phyloP scores from a whole-genome alignment of 2,888 invertebrate genomes.

The Plutella xylostella region DNA sequence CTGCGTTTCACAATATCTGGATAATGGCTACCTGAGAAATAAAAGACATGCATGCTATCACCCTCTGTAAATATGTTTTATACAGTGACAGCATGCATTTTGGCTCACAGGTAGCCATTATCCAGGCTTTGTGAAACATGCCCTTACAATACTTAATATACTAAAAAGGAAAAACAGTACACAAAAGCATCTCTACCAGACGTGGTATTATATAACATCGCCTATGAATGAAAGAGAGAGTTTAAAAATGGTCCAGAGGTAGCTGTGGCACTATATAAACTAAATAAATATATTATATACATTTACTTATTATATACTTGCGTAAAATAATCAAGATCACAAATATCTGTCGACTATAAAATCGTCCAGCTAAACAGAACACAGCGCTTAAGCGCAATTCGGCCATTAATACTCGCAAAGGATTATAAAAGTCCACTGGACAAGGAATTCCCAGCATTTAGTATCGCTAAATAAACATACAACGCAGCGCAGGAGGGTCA shows the following conservation, averaged over 20 bases:
- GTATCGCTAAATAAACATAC: conserved; percentile 3
- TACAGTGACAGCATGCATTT: too few relatives aligned
- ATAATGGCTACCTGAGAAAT: too few relatives aligned
- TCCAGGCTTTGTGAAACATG: too few relatives aligned
- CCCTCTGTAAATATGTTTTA: too few relatives aligned
- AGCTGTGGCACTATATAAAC: neutral
- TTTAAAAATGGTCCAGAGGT: neutral
- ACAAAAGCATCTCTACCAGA: too few relatives aligned
- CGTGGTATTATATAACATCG: too few relatives aligned
- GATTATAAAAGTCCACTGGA: neutral
- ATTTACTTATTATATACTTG: neutral
- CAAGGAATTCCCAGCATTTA: neutral
- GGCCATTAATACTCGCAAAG: neutral
- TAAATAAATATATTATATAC: neutral
- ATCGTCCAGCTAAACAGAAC: neutral
- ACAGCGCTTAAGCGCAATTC: neutral
- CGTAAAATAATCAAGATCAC: conserved; percentile 19
- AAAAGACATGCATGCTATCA: too few relatives aligned
- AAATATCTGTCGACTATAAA: neutral
- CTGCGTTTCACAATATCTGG: too few relatives aligned
- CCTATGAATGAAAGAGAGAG: too few relatives aligned
- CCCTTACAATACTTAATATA: too few relatives aligned
- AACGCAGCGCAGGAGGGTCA: neutral
- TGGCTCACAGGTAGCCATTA: too few relatives aligned
- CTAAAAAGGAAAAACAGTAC: too few relatives aligned